phyloP scores from a whole-genome alignment of 2,113 vertebrate species.

The Theristicus caerulescens region DNA sequence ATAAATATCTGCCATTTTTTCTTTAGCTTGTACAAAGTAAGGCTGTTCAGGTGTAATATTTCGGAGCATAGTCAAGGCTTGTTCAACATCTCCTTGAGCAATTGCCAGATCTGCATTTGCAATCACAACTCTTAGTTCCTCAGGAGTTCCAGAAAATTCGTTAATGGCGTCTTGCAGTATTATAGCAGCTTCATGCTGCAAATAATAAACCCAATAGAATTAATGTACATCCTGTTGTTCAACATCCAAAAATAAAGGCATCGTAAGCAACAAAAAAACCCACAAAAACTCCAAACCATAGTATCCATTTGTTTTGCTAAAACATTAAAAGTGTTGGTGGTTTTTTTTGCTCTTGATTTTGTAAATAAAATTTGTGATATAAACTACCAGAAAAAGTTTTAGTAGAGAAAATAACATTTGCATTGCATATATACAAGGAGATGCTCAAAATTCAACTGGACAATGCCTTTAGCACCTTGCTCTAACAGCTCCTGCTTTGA shows the following conservation, averaged over 20 bases:
- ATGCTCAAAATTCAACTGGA: not conserved
- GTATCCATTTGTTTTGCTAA: not conserved
- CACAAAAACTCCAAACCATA: accelerated
- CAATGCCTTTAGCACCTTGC: not conserved
- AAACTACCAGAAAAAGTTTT: not conserved
- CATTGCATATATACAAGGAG: not conserved
- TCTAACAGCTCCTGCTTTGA: not conserved
- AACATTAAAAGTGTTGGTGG: not conserved
- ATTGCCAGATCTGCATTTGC: slow-evolving; percentile 91
- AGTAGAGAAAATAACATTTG: not conserved
- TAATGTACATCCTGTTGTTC: not conserved
- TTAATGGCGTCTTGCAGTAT: slow-evolving; percentile 95
- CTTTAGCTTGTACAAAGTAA: slow-evolving; percentile 94
- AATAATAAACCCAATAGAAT: not conserved
- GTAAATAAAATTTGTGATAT: not conserved
- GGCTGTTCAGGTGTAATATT: slow-evolving; percentile 88
- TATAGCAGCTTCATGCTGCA: slow-evolving; percentile 94
- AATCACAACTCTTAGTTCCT: slow-evolving; percentile 90
- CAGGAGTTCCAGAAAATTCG: slow-evolving; percentile 92
- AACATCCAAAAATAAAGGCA: not conserved
- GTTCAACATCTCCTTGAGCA: slow-evolving; percentile 86
- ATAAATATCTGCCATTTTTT: slow-evolving; percentile 96
- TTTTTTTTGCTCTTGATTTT: not conserved
- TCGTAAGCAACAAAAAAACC: not conserved
- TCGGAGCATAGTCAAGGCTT: slow-evolving; percentile 89